Conservation (phyloP, 2,797 vertebrate species). For the Anomalospiza imberbis region DNA sequence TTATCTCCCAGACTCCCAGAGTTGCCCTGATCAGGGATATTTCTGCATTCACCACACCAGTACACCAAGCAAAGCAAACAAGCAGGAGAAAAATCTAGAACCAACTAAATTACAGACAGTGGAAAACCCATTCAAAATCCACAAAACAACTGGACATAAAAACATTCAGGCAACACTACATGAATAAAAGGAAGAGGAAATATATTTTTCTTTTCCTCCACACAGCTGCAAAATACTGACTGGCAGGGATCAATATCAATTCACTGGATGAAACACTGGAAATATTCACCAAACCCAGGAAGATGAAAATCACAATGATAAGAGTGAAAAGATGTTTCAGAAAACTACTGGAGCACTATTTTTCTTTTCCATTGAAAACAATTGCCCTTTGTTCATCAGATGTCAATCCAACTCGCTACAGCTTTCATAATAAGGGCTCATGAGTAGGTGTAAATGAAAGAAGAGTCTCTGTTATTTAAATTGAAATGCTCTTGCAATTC, state of each 20-base stretch:
- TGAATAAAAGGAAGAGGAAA: background rate
- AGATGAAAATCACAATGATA: conserved; percentile 37
- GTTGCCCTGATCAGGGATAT: background rate
- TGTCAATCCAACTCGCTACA: background rate
- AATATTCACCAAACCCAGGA: background rate
- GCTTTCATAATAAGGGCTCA: conserved; percentile 42
- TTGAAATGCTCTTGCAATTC: conserved; percentile 25
- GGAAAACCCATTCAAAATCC: background rate
- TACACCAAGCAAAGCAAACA: background rate
- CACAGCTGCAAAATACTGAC: conserved; percentile 7
- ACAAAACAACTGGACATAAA: background rate
- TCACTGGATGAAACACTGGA: background rate
- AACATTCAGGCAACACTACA: background rate
- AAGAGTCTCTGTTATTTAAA: conserved; percentile 44
- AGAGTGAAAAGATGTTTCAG: conserved; percentile 24
- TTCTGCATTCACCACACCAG: background rate
- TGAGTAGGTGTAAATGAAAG: conserved; percentile 52
- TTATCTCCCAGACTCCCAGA: background rate
- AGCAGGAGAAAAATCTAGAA: background rate
- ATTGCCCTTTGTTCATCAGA: conserved; percentile 53
- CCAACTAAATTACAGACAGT: background rate
- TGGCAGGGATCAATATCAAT: conserved; percentile 29
- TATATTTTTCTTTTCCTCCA: background rate
- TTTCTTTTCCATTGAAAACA: conserved; percentile 42
- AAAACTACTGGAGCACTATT: conserved; percentile 24